A percentile compares a stretch with the other conserved stretches of the same genome.
Evolutionary conservation across 2,888 invertebrate species (phyloP).

Genomic region (Cetonia aurata): DNA sequence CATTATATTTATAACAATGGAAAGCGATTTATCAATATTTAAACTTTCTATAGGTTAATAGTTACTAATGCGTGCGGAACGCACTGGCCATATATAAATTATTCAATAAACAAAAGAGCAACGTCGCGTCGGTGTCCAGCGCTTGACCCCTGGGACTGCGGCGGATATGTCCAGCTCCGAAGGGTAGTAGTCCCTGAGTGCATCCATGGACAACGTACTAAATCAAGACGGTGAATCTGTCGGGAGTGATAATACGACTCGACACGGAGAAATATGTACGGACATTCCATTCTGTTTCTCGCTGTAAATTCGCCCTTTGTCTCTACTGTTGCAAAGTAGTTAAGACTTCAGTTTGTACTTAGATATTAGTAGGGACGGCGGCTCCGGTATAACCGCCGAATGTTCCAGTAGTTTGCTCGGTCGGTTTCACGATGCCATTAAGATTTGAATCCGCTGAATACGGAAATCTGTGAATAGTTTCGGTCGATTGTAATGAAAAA

Average conservation of each 20-base stretch:
- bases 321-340: slow-evolving; percentile 53
- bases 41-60: slow-evolving; percentile 31
- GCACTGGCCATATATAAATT: slow-evolving; percentile 44
- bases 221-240: slow-evolving; percentile 59
- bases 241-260: slow-evolving; percentile 60
- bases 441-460: slow-evolving; percentile 50
- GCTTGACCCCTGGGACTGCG: slow-evolving; percentile 42
- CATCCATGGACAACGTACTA: slow-evolving; percentile 51
- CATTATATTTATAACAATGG: slow-evolving; percentile 17
- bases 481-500: slow-evolving; percentile 48
- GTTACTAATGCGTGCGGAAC: slow-evolving; percentile 43
- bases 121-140: slow-evolving; percentile 23
- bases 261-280: slow-evolving; percentile 57
- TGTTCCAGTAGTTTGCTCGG: slow-evolving; percentile 53
- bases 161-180: slow-evolving; percentile 45
- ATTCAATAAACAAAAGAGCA: slow-evolving; percentile 46
- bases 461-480: slow-evolving; percentile 49
- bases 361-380: slow-evolving; percentile 50
- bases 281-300: slow-evolving; percentile 54
- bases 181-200: slow-evolving; percentile 42
- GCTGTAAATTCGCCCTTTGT: slow-evolving; percentile 54
- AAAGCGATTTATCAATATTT: slow-evolving; percentile 35
- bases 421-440: slow-evolving; percentile 53
- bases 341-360: slow-evolving; percentile 51
- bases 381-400: slow-evolving; percentile 49